These are phyloP conservation scores for Riptortus pedestris DNA, from an alignment of 1,140 invertebrate genomes.

Conservation along the genomic window DNA sequence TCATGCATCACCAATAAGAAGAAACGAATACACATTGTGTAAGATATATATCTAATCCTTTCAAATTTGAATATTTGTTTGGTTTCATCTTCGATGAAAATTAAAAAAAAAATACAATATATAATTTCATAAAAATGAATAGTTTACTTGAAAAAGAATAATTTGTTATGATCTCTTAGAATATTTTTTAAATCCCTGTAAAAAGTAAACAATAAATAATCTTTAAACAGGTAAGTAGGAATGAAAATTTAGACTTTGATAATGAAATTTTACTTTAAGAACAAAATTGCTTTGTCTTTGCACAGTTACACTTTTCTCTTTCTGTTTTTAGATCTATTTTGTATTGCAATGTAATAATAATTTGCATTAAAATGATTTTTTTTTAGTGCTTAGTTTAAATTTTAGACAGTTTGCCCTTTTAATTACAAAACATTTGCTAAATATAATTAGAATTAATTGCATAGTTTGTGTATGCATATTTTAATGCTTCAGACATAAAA, in stretches of 20 bases:
- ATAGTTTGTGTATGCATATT: slow-evolving; percentile 8
- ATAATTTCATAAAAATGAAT: background rate
- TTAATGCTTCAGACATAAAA: background rate
- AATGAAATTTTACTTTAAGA: background rate
- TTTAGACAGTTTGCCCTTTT: background rate
- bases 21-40: slow-evolving; percentile 61
- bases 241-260: slow-evolving; percentile 10
- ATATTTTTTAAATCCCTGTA: too few species aligned
- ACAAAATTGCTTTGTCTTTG: slow-evolving; percentile 10
- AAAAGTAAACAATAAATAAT: too few species aligned
- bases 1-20: slow-evolving; percentile 35
- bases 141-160: too few species aligned
- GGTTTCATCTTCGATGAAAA: background rate
- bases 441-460: slow-evolving; percentile 1
- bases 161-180: too few species aligned
- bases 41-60: slow-evolving; percentile 44
- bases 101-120: background rate
- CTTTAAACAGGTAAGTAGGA: slow-evolving; percentile 23
- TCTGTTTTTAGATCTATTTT: slow-evolving; percentile 2
- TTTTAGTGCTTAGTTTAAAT: slow-evolving; percentile 5
- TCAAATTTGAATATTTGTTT: background rate
- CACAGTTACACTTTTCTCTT: slow-evolving; percentile 3
- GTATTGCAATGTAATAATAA: background rate
- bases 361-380: background rate
- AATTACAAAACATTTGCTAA: background rate